Base-by-base conservation (phyloP, 2,888 invertebrate species). In the Drepana falcataria region DNA sequence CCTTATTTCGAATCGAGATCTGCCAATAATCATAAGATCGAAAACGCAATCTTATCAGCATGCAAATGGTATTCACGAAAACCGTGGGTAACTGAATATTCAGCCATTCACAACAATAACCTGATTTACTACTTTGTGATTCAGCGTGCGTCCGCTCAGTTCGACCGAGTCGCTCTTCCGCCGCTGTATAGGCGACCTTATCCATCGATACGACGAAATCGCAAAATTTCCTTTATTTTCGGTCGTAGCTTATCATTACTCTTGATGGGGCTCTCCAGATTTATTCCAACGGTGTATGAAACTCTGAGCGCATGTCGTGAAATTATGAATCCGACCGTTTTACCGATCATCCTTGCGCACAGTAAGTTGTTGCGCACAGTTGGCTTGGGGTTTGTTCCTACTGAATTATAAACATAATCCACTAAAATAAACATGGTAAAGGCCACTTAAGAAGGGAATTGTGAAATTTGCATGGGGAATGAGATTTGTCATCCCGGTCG, bases 41-140 rank as follows among this genome's bases (percentile, higher is more conserved):
- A 64, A 71, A 69, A 70, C 63, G 54, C 59, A 68, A 63, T 61
- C 68, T 68, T 67, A 77, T 74, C 71, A 73, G 63, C 67, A 77
- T 81, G 77, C 73, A 77, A 81, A 81, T 79, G 69, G 62, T 69
- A 73, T 75, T 70, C 73, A 68, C 65, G 72, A 73, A 78, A 81
- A 74, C 64, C 69, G 63, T 69, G 65, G 69, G 75, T 80, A 77
- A 77, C 77, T 78, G 80, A 81, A 84, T 79, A 80, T 82, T 81
- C 79, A 79, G 73, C 71, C 74, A 69, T 78, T 81, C 77, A 77
- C 79, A 78, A 81, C 79, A 83, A 81, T 81, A 79, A 79, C 81
- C 84, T 82, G 83, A 83, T 85, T 85, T 83, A 79, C 79, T 82
- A 77, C 79, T 85, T 85, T 79, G 81, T 69, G 76, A 87, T 87